Evolutionary conservation across 2,888 invertebrate genomes (phyloP).

Genomic region (Biston betularia): DNA sequence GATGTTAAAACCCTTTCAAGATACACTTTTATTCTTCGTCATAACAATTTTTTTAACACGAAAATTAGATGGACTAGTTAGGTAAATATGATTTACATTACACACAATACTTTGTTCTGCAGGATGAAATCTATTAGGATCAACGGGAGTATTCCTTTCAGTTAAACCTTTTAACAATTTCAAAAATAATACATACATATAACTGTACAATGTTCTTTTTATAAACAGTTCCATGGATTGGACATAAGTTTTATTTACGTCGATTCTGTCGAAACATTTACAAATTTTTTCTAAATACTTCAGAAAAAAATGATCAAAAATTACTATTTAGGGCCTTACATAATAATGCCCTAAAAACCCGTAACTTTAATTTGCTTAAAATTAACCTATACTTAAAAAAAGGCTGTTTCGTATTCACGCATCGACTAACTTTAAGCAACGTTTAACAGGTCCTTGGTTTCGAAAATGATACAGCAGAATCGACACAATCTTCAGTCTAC

Average conservation of each 20-base stretch:
- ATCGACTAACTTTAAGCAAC: too few relatives aligned
- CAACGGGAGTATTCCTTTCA: slow-evolving; percentile 71
- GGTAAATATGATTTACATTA: not conserved
- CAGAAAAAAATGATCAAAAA: not conserved
- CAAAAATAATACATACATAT: slow-evolving; percentile 1
- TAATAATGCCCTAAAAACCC: too few relatives aligned
- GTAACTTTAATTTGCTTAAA: too few relatives aligned
- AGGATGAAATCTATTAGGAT: slow-evolving; percentile 62
- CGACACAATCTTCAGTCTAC: not conserved
- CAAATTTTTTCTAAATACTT: not conserved
- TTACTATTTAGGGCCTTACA: too few relatives aligned
- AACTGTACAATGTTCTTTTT: slow-evolving; percentile 9
- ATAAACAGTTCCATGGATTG: not conserved
- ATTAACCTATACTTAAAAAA: too few relatives aligned
- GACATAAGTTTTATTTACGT: not conserved
- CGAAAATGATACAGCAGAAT: not conserved
- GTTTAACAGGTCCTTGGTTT: too few relatives aligned
- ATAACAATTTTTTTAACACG: too few relatives aligned
- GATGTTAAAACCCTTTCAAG: too few relatives aligned
- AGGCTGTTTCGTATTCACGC: too few relatives aligned
- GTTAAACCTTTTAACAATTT: not conserved
- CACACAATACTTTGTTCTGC: slow-evolving; percentile 12
- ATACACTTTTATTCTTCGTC: too few relatives aligned
- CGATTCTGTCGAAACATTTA: not conserved
- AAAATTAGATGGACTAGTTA: too few relatives aligned